Evolutionary conservation across 37 sponge, comb jelly and placozoan genomes (phyloP).

Genomic region (Tethya wilhelma): DNA sequence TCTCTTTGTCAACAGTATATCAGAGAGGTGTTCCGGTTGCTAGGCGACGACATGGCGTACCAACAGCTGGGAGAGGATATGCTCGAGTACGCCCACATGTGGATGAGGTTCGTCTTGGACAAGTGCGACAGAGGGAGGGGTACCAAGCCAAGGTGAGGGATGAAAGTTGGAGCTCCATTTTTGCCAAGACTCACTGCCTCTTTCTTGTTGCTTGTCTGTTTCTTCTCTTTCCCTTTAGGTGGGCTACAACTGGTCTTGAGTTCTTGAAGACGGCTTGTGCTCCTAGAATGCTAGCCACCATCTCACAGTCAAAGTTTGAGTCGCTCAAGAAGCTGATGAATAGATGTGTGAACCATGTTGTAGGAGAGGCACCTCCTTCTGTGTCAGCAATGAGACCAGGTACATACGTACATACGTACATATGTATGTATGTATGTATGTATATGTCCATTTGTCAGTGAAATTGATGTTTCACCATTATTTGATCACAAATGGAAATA

Average conservation of each 20-base stretch:
- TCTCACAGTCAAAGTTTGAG: conserved; percentile 51
- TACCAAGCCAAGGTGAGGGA: conserved; percentile 49
- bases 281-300: conserved; percentile 45
- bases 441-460: not conserved
- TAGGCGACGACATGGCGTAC: conserved; percentile 68
- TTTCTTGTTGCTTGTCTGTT: not conserved
- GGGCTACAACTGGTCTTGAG: conserved; percentile 78
- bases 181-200: not conserved
- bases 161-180: not conserved
- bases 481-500: too few species aligned
- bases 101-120: conserved; percentile 72
- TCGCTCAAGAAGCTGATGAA: conserved; percentile 53
- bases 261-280: conserved; percentile 73
- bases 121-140: conserved; percentile 78
- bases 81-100: conserved; percentile 52
- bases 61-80: conserved; percentile 49
- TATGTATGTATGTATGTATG: conserved; percentile 36
- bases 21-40: conserved; percentile 70
- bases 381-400: not conserved
- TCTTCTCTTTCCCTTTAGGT: conserved; percentile 36
- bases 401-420: not conserved
- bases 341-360: conserved; percentile 59
- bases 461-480: too few species aligned
- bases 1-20: conserved; percentile 43
- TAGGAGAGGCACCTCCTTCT: conserved; percentile 47